Conservation (phyloP, 2,888 invertebrate genomes). For the Crematogaster levior region DNA sequence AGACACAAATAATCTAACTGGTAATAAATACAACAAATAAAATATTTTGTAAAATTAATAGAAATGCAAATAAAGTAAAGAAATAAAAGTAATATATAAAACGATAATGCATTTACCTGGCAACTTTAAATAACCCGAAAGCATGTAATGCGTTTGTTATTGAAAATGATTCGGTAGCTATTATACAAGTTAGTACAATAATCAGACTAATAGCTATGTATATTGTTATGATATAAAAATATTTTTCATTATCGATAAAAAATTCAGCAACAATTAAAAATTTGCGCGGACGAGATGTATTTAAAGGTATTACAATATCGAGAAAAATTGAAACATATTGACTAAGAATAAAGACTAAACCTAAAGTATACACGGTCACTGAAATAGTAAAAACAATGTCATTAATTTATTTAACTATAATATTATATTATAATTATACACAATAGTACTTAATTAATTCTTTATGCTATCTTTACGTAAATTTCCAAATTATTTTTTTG, state of each 20-base stretch:
- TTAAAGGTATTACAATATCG: slow-evolving; percentile 4
- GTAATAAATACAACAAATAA: no score
- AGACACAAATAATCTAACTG: no score
- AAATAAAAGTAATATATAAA: not conserved
- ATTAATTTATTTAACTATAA: no score
- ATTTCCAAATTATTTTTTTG: not conserved
- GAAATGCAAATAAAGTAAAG: not conserved
- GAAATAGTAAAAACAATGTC: no score
- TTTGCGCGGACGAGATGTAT: not conserved
- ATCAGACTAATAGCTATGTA: not conserved
- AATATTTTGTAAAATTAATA: not conserved
- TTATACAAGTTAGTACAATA: accelerated
- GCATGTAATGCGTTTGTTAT: slow-evolving; percentile 19
- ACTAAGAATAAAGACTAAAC: no score
- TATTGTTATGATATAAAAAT: slow-evolving; percentile 10
- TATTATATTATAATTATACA: no score
- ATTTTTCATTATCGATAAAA: slow-evolving; percentile 17
- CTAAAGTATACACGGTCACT: no score
- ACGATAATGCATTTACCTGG: not conserved
- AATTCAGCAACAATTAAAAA: not conserved
- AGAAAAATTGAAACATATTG: slow-evolving; percentile 3
- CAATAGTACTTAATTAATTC: no score
- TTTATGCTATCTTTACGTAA: not conserved
- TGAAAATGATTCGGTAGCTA: slow-evolving; percentile 16
- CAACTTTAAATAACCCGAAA: slow-evolving; percentile 22